A percentile compares a stretch with the other conserved stretches of the same genome.
phyloP scores from a whole-genome alignment of 2,888 invertebrate genomes.

The Phlogophora meticulosa region DNA sequence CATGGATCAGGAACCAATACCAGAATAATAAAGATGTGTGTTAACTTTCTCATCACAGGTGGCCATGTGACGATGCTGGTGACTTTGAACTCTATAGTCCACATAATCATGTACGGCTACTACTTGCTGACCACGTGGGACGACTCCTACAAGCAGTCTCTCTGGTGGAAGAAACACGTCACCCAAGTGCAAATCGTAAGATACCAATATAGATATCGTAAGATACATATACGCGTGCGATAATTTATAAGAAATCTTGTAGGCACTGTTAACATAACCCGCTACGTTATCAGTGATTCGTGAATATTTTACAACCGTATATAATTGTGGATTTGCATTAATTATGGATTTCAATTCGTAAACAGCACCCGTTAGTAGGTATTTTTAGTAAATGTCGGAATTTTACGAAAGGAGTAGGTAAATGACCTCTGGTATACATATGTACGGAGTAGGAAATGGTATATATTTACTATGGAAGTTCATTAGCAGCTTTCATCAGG shows the following conservation, averaged over 20 bases:
- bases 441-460: too few species aligned
- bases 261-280: not conserved
- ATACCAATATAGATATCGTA: too few species aligned
- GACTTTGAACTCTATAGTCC: constrained; percentile 93
- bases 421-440: too few species aligned
- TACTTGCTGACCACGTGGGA: constrained; percentile 94
- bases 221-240: too few species aligned
- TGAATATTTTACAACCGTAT: constrained; percentile 1
- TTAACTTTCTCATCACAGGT: constrained; percentile 80
- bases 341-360: not conserved
- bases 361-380: constrained; percentile 12
- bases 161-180: constrained; percentile 96
- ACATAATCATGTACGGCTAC: constrained; percentile 95
- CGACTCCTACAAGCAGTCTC: constrained; percentile 93
- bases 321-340: constrained; percentile 15
- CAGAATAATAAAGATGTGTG: not conserved
- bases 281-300: constrained; percentile 14
- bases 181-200: constrained; percentile 95
- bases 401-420: not conserved
- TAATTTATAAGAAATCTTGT: too few species aligned
- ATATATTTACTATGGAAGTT: too few species aligned
- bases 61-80: constrained; percentile 93
- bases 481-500: too few species aligned
- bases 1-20: not conserved
- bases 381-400: not conserved